Evolutionary conservation across 2,797 vertebrate species (phyloP).

Genomic region (Acanthis flammea): DNA sequence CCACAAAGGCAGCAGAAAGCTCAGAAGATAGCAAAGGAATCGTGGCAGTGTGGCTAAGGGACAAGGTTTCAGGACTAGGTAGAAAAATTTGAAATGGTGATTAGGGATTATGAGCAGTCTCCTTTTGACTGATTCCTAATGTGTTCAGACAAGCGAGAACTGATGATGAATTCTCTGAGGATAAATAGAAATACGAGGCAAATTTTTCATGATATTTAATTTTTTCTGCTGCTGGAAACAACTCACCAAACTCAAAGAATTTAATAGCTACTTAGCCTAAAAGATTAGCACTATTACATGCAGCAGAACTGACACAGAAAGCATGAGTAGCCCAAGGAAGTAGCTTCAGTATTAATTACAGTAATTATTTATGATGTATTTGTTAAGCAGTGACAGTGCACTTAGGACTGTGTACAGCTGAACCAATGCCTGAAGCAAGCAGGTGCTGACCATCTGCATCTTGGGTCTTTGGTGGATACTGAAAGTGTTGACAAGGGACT

Average conservation of each 20-base stretch:
- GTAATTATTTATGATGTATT: slow-evolving; percentile 47
- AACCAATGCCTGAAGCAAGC: slow-evolving; percentile 12
- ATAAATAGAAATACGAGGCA: slow-evolving; percentile 12
- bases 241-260: neutral
- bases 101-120: neutral
- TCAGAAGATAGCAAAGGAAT: neutral
- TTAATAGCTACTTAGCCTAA: slow-evolving; percentile 13
- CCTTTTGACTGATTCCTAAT: neutral
- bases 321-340: neutral
- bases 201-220: slow-evolving; percentile 26
- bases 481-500: neutral
- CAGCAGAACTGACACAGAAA: slow-evolving; percentile 5
- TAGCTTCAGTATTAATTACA: slow-evolving; percentile 40
- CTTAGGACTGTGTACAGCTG: neutral
- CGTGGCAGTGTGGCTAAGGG: neutral
- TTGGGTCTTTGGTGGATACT: neutral
- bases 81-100: neutral
- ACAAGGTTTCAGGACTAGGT: neutral
- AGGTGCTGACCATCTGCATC: slow-evolving; percentile 56
- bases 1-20: neutral
- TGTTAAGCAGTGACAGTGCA: slow-evolving; percentile 37
- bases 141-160: slow-evolving; percentile 11
- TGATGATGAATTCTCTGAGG: neutral
- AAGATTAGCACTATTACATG: neutral
- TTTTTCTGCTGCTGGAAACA: neutral